Base-by-base conservation (phyloP, 2,113 vertebrate species). In the Gymnarchus niloticus region DNA sequence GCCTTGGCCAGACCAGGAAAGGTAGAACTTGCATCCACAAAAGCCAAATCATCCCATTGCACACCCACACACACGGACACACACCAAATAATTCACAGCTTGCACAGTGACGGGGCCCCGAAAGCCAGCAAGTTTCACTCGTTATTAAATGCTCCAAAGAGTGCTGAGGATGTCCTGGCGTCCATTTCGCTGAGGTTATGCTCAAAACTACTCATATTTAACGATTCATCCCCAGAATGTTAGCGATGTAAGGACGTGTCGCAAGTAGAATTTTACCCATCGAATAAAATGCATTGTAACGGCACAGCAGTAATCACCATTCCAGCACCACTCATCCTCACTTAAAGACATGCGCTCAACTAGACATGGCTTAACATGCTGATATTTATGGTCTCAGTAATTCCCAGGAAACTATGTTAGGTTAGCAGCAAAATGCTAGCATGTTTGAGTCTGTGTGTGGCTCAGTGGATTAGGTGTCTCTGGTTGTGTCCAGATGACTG, bases 101-200 rank as follows among this genome's bases (percentile, higher is more conserved):
- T 89, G 90, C 93, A 93, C 89, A 89, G 91, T 41, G 90, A 91
- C 25, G 2, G 3, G 52, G 91, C 89, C 90, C 89, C 92, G 91
- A 92, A 93, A 87, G 90, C 90, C 89, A 77, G 83, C 92, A 92
- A 85, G 89, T 92, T 93, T 91, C 93, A 91, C 89, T 89, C 91
- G 84, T 89, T 92, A 93, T 95, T 93, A 95, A 96, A 95, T 94
- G 95, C 94, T 93, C 93, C 95, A 88, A 87, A 95, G 92, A 93
- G 92, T 94, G 92, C 93, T 91, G 93, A 90, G 94, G 93, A 90
- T 92, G 92, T 90, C 89, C 90, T 88, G 84, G 93, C 93, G 92
- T 92, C 93, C 89, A 92, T 94, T 91, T 95, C 92, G 93, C 92
- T 87, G 92, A 91, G 93, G 90, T 94, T 93, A 89, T 92, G 91